Conservation (phyloP, 2,888 invertebrate genomes). For the Busseola fusca region DNA sequence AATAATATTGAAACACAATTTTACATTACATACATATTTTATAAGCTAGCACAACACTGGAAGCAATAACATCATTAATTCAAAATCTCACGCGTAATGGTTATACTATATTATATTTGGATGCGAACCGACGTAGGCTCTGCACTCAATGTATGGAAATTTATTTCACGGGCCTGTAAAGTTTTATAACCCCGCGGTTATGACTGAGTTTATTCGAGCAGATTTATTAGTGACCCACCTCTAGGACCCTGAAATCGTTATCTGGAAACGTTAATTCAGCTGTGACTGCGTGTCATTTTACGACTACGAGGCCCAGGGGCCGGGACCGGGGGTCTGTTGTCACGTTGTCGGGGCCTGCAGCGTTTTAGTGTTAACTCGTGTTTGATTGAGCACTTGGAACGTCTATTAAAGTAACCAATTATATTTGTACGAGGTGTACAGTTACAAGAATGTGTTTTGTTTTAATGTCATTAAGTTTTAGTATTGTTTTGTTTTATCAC, state of each 20-base stretch:
- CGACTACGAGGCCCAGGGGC: constrained; percentile 55
- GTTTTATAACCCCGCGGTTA: constrained; percentile 73
- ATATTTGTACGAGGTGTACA: constrained; percentile 4
- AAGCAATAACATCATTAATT: constrained; percentile 71
- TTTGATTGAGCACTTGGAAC: constrained; percentile 51
- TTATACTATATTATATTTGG: constrained; percentile 64
- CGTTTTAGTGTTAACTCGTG: constrained; percentile 50
- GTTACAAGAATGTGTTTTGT: constrained; percentile 24
- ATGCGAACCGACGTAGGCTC: constrained; percentile 51
- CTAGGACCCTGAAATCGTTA: constrained; percentile 72
- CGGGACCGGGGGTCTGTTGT: constrained; percentile 28
- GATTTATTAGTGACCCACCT: constrained; percentile 78
- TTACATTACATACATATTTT: constrained; percentile 57
- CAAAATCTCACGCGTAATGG: constrained; percentile 68
- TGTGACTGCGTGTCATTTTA: constrained; percentile 76
- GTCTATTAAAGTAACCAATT: constrained; percentile 41
- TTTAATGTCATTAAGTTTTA: constrained; percentile 8
- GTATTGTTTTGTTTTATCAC: constrained; percentile 11
- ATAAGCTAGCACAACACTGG: constrained; percentile 54
- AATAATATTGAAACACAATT: constrained; percentile 1
- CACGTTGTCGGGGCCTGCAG: constrained; percentile 46
- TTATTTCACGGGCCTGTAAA: constrained; percentile 74
- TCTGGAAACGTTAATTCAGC: constrained; percentile 77
- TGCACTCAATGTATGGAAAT: constrained; percentile 71
- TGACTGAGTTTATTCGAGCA: constrained; percentile 72